Evolutionary conservation across 2,888 invertebrate genomes (phyloP), one percentile per base, ranked within the genome.

Genomic region (Biston betularia): DNA sequence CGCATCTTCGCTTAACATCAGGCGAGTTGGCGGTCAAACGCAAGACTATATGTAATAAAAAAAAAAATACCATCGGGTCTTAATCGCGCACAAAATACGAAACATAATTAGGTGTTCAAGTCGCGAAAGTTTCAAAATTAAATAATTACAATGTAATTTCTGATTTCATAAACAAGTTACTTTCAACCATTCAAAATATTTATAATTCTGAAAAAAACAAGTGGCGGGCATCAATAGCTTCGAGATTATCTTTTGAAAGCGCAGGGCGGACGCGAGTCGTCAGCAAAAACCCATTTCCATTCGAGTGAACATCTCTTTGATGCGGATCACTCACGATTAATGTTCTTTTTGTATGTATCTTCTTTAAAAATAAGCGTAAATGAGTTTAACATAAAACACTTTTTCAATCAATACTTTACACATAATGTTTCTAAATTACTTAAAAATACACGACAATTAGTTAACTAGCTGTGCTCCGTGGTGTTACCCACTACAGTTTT

Each of bases 221-320:
- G 38, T 50, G 24, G 50, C 56, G 46, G 56, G 12, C 57, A 66
- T 66, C 62, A 54, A 58, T 54, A 24, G 48, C 33, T 48, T 46
- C 44, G 15, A 57, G 38, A 61, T 60, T 40, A 60, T 52, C 45
- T 62, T 57, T 66, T 57, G 44, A 56, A 65, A 50, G 55, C 53
- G 45, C 46, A 49, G 52, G 15, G 24, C 12, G 35, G 64, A 55
- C 65, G 12, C 65, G 56, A 60, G 48, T 64, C 63, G 54, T 65
- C 65, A 60, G 65, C 57, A 62, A 66, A 66, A 62, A 48, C 62
- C 66, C 53, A 35, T 66, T 62, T 66, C 62, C 66, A 49, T n/a
- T 6, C 44, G 57, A 58, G n/a, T 52, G 58, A 46, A 46, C 53
- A 35, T 50, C 34, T 34, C 58, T 66, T 58, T 66, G 65, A 61